phyloP scores from a whole-genome alignment of 2,797 vertebrate genomes.

The Smutsia gigantea region DNA sequence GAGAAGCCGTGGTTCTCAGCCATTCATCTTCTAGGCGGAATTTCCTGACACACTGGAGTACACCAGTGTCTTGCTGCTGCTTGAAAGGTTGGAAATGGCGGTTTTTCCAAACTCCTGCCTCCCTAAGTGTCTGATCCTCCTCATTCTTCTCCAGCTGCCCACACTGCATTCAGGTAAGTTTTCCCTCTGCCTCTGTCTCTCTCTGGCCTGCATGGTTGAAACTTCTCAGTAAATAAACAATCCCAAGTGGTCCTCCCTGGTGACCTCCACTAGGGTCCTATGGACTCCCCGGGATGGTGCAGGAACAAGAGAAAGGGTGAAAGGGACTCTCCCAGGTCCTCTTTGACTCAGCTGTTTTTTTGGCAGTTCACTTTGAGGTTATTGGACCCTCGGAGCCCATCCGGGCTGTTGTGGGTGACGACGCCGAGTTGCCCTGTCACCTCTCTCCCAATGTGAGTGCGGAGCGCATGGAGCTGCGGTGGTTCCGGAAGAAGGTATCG shows the following conservation, averaged over 20 bases:
- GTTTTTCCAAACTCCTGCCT: background rate
- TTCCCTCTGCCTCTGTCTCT: background rate
- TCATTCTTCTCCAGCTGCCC: constrained; percentile 48
- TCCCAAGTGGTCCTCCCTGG: background rate
- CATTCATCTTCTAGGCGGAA: background rate
- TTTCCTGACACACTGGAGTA: background rate
- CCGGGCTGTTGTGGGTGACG: constrained; percentile 55
- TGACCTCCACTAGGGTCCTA: background rate
- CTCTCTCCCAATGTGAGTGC: constrained; percentile 54
- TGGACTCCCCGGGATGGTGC: no score
- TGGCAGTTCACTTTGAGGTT: constrained; percentile 57
- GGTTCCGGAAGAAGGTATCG: constrained; percentile 48
- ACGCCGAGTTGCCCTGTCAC: constrained; percentile 69
- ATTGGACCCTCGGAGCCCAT: constrained; percentile 38
- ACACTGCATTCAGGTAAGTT: constrained; percentile 59
- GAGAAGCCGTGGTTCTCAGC: background rate
- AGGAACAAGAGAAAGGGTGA: no score
- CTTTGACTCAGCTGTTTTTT: no score
- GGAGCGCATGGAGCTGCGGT: constrained; percentile 66
- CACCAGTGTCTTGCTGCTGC: background rate
- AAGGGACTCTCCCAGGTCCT: background rate
- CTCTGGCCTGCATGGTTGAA: background rate
- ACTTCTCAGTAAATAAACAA: background rate
- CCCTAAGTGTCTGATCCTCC: background rate
- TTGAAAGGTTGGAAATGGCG: constrained; percentile 5